Conservation (phyloP, 2,113 vertebrate species). For the Caretta caretta region DNA sequence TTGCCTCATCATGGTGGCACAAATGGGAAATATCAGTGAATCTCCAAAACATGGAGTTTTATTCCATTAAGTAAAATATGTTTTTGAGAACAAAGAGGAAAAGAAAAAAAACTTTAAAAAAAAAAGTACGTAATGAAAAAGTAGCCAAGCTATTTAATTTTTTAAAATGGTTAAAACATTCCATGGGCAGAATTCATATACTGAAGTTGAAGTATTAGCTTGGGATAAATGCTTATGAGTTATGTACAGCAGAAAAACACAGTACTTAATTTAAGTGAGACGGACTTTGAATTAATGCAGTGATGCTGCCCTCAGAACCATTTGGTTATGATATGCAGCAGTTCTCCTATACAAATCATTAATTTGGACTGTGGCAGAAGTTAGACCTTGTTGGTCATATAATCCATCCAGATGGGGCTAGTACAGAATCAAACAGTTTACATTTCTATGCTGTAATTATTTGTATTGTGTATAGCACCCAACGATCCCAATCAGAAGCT, state of each 20-base stretch:
- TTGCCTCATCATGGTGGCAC: slow-evolving; percentile 1
- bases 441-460: slow-evolving; percentile 41
- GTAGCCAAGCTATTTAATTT: not conserved
- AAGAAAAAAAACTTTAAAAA: not conserved
- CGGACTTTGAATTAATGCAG: slow-evolving; percentile 64
- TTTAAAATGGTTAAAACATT: not conserved
- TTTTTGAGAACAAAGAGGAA: not conserved
- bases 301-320: slow-evolving; percentile 65
- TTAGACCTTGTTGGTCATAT: slow-evolving; percentile 51
- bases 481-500: not conserved
- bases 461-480: not conserved
- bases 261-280: slow-evolving; percentile 57
- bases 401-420: slow-evolving; percentile 36
- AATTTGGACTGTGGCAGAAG: slow-evolving; percentile 53
- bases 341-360: slow-evolving; percentile 48
- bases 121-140: not conserved
- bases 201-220: not conserved
- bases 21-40: not conserved
- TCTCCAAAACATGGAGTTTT: not conserved
- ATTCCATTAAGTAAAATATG: not conserved
- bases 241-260: slow-evolving; percentile 45
- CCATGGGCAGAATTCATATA: not conserved
- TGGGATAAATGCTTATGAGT: slow-evolving; percentile 9
- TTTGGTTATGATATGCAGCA: slow-evolving; percentile 65
- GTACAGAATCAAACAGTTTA: not conserved